Conservation (phyloP, 92 coral and sea anemone genomes). For the Zoanthus sociatus region DNA sequence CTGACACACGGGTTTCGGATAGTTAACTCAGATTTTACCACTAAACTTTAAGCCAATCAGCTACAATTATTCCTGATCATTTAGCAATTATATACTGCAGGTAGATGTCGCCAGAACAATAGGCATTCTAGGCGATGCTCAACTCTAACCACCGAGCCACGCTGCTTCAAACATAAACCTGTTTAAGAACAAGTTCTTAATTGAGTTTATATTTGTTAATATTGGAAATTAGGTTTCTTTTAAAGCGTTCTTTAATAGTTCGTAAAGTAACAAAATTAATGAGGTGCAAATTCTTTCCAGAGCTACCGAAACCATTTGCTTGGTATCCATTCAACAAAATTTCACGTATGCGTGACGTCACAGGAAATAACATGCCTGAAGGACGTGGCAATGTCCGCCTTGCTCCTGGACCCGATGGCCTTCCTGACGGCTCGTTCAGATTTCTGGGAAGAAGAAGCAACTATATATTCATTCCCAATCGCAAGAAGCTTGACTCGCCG, state of each 20-base stretch:
- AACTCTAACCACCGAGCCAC: too few relatives aligned
- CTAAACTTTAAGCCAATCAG: too few relatives aligned
- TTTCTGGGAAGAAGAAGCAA: conserved; percentile 65
- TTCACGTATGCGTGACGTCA: conserved; percentile 67
- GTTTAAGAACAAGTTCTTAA: neutral
- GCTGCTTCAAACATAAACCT: too few relatives aligned
- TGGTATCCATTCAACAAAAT: conserved; percentile 68
- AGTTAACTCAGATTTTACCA: too few relatives aligned
- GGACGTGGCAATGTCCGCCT: conserved; percentile 65
- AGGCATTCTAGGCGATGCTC: too few relatives aligned
- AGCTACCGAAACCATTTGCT: conserved; percentile 63
- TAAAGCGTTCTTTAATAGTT: neutral
- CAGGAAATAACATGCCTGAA: conserved; percentile 67
- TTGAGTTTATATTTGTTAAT: neutral
- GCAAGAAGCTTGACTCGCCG: conserved; percentile 66
- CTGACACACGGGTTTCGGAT: too few relatives aligned
- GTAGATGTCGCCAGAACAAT: too few relatives aligned
- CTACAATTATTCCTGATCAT: too few relatives aligned
- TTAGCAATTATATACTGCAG: too few relatives aligned
- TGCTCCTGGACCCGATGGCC: conserved; percentile 76
- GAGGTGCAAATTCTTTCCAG: conserved; percentile 28
- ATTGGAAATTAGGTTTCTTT: neutral
- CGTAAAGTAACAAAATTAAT: neutral
- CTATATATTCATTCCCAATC: conserved; percentile 67
- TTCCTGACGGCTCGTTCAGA: conserved; percentile 72